Evolutionary conservation across 2,888 invertebrate species (phyloP).

Genomic region (Brachypalpus laphriformis): DNA sequence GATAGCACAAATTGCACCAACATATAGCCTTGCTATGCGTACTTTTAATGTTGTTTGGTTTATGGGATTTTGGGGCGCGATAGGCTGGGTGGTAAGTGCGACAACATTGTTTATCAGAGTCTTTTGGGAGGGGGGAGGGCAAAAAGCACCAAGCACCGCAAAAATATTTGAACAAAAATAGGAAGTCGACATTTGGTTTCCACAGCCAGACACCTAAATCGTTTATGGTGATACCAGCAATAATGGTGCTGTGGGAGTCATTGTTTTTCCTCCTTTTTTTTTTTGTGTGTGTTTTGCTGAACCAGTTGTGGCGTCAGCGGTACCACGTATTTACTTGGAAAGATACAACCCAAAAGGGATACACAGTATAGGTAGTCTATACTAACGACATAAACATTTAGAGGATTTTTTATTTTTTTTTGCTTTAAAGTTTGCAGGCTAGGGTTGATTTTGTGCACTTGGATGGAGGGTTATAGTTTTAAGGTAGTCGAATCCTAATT

Average conservation of each 20-base stretch:
- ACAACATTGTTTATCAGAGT: slow-evolving; percentile 68
- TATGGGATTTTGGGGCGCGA: slow-evolving; percentile 68
- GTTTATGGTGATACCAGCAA: slow-evolving; percentile 61
- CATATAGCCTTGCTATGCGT: slow-evolving; percentile 52
- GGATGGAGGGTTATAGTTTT: slow-evolving; percentile 1
- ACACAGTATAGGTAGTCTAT: slow-evolving; percentile 11
- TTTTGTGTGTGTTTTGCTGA: slow-evolving; percentile 2
- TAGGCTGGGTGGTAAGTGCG: slow-evolving; percentile 66
- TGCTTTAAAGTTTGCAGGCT: slow-evolving; percentile 20
- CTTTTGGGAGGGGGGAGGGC: neutral
- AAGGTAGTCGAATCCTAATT: neutral
- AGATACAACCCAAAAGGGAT: slow-evolving; percentile 19
- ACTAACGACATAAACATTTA: slow-evolving; percentile 56
- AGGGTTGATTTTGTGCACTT: slow-evolving; percentile 29
- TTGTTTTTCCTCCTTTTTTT: slow-evolving; percentile 31
- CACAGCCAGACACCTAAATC: slow-evolving; percentile 69
- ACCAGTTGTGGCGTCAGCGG: slow-evolving; percentile 44
- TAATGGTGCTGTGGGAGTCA: slow-evolving; percentile 60
- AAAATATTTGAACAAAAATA: slow-evolving; percentile 59
- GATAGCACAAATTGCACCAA: slow-evolving; percentile 77
- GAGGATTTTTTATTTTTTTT: slow-evolving; percentile 21
- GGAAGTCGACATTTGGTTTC: slow-evolving; percentile 63
- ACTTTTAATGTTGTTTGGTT: slow-evolving; percentile 70
- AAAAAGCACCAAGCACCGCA: slow-evolving; percentile 41
- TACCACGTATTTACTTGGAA: slow-evolving; percentile 33